Base-by-base conservation (phyloP, 2,113 vertebrate species). In the Percopsis transmontana region DNA sequence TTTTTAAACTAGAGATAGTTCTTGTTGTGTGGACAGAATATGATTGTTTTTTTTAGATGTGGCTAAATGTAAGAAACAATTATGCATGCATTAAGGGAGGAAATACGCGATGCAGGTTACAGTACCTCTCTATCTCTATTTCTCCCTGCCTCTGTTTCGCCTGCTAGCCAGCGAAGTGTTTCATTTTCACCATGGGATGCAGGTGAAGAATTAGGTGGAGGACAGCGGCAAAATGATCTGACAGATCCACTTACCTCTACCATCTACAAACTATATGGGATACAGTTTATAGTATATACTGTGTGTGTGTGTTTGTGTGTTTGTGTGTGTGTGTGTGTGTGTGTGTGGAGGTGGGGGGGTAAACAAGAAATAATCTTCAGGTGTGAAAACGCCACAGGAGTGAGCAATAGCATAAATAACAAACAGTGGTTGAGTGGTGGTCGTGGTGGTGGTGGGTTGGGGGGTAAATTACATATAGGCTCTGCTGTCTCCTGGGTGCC, bases 211-310 rank as follows among this genome's bases (percentile, higher is more conserved):
- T 85, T 83, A 70, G 51, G 70, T 58, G 51, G 59, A 77, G 24
- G 75, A 84, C 63, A 76, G 74, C 52, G 62, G 71, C 68, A 76
- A 83, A 87, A 85, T 83, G 66, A 84, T 82, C 74, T 85, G 83
- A 88, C 88, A 84, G 76, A 85, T 84, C 64, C 80, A 82, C 72
- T 89, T 85, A 89, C 79, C 76, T 81, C 62, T 53, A 59, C 80
- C 76, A 77, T 75, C 82, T 82, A 77, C 81, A 61, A 50, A 60
- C 78, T 74, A 77, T 74, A 81, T 81, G 38, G 55, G 50, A 64
- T 33, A 33, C n/a, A n/a, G n/a, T n/a, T n/a, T 33, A 33, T 7
- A 33, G 8, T 33, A 33, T 7, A 27, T 5, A 27, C 27, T 3
- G 27, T 3, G 4, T 33, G 27, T 33, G 27, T 33, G 27, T 33